Base-by-base conservation (phyloP, 1,140 invertebrate species). In the Ectropis grisescens region DNA sequence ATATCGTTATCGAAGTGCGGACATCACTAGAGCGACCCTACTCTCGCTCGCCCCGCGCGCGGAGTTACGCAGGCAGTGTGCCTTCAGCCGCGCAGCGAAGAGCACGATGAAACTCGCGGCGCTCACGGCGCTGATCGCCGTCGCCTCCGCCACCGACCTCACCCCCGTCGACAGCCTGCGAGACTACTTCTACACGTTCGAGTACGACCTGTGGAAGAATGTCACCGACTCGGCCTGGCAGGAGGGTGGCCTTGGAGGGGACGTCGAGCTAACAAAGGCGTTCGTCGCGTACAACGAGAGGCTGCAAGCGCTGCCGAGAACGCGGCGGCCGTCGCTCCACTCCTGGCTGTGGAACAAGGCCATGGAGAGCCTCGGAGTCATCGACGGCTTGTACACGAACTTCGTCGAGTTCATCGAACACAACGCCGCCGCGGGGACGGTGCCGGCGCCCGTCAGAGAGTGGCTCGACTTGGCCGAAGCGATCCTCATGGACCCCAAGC, bases 401-500 rank as follows among this genome's bases (percentile, higher is more conserved):
- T 90, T 90, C 47, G 50, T 86, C 2, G 64, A 84, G 30, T 86
- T 87, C 47, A 79, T 86, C 49, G 78, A 66, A 46, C 78, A 81
- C 40, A 83, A 83, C 56, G 84, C 70, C 25, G 60, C 29, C 13
- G 67, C 78, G 6, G 79, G 72, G 1, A 44, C 61, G 10, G 74
- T 79, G 11, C 84, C 62, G 10, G 83, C 78, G 10, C 84, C 75
- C 2, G 64, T 62, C 25, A 81, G 74, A 29, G 85, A 85, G n/a
- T 88, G 89, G 81, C 42, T 84, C 7, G 85, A 89, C 62, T 65
- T 92, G 26, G 84, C 87, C 0, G 83, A 89, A 23, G 82, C 83
- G 0, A 75, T 91, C 11, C 59, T 91, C 10, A 74, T 82, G 24
- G 86, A 89, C 47, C 64, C 83, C 0, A 84, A 81, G 27, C 64